Conservation (phyloP, 2,113 vertebrate genomes). For the Gymnogyps californianus region DNA sequence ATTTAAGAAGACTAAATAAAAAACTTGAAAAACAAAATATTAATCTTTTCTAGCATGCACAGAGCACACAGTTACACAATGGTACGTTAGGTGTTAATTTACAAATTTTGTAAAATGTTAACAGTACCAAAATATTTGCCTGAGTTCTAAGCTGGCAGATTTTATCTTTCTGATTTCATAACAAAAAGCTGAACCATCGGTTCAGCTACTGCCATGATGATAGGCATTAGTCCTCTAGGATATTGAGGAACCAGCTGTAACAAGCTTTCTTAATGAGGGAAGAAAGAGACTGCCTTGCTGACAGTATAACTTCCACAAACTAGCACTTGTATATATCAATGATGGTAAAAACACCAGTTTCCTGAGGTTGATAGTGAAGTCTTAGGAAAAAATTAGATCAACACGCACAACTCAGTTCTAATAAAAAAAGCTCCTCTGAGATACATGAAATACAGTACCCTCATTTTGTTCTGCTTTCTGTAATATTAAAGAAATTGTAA, state of each 20-base stretch:
- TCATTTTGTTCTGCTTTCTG: conserved; percentile 12
- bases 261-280: conserved; percentile 32
- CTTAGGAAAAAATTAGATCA: conserved; percentile 32
- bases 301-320: not conserved
- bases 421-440: conserved; percentile 21
- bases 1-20: not conserved
- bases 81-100: not conserved
- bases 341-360: conserved; percentile 25
- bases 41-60: not conserved
- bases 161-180: conserved; percentile 9
- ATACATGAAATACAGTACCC: not conserved
- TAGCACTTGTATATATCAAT: not conserved
- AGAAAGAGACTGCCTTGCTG: not conserved
- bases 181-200: not conserved
- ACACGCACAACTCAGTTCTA: not conserved
- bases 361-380: not conserved
- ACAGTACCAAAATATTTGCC: not conserved
- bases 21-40: not conserved
- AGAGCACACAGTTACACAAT: not conserved
- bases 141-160: not conserved
- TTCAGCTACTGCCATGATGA: conserved; percentile 14
- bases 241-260: conserved; percentile 25
- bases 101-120: not conserved
- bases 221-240: conserved; percentile 39
- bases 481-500: not conserved